Percentiles rank a stretch among this genome's conserved stretches.
These are phyloP conservation scores for Nowickia ferox DNA, from an alignment of 2,888 invertebrate genomes.

Conservation along the genomic window DNA sequence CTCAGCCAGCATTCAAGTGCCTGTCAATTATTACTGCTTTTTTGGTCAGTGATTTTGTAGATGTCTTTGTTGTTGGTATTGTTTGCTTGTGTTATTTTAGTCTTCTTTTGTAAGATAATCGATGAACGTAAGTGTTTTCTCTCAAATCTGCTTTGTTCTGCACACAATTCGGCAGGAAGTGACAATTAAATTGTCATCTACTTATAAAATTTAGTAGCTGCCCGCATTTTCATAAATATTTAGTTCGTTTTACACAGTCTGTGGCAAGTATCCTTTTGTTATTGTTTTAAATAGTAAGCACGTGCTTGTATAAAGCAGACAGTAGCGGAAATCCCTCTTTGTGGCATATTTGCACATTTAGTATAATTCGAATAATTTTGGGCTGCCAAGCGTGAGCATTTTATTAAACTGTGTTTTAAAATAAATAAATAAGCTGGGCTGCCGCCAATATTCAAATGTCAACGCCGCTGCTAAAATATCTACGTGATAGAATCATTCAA, in stretches of 20 bases:
- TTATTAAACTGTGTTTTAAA: no score
- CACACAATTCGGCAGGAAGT: slow-evolving; percentile 77
- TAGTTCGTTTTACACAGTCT: not conserved
- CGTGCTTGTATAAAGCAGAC: slow-evolving; percentile 53
- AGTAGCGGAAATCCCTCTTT: no score
- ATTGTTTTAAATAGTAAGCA: slow-evolving; percentile 15
- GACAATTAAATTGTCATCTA: slow-evolving; percentile 79
- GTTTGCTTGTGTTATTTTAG: slow-evolving; percentile 7
- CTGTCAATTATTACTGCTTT: slow-evolving; percentile 58
- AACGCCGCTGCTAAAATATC: no score
- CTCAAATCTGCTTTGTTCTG: slow-evolving; percentile 25
- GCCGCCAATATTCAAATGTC: no score
- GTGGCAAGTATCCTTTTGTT: not conserved
- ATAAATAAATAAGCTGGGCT: no score
- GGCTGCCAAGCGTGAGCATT: no score
- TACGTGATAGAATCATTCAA: no score
- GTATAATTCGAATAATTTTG: no score
- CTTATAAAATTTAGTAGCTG: slow-evolving; percentile 73
- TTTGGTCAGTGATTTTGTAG: slow-evolving; percentile 26
- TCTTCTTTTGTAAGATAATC: slow-evolving; percentile 43
- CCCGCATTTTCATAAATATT: slow-evolving; percentile 54
- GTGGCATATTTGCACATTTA: no score
- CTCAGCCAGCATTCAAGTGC: slow-evolving; percentile 68
- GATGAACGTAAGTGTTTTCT: slow-evolving; percentile 20
- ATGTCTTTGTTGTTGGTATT: slow-evolving; percentile 3